Evolutionary conservation across 1,140 invertebrate genomes (phyloP).

Genomic region (Drosophila sucinea): DNA sequence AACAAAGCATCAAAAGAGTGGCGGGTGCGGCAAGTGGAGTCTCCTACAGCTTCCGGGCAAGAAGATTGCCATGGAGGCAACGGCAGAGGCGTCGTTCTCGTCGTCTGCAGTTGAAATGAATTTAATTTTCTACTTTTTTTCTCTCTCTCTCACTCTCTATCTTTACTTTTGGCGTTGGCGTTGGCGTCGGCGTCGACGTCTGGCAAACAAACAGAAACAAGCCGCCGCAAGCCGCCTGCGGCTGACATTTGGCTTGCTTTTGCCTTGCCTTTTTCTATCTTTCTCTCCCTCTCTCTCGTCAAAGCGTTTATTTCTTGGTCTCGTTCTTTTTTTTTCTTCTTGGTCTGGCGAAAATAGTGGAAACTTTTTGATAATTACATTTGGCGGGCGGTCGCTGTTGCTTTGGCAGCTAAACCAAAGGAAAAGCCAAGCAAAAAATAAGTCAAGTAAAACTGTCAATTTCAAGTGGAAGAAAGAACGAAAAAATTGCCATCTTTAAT

Average conservation of each 20-base stretch:
- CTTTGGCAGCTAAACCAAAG: slow-evolving; percentile 55
- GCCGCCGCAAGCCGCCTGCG: slow-evolving; percentile 51
- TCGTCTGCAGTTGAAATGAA: slow-evolving; percentile 76
- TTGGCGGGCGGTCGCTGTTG: slow-evolving; percentile 57
- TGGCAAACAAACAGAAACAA: slow-evolving; percentile 58
- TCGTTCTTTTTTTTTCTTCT: slow-evolving; percentile 16
- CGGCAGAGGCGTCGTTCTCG: slow-evolving; percentile 14
- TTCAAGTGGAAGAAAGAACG: slow-evolving; percentile 42
- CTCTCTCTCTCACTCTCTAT: slow-evolving; percentile 38
- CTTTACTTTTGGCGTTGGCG: slow-evolving; percentile 21
- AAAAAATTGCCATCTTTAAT: slow-evolving; percentile 2
- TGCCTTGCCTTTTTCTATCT: slow-evolving; percentile 25
- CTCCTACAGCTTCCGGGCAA: slow-evolving; percentile 23
- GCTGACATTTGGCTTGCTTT: slow-evolving; percentile 52
- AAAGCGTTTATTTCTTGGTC: background rate
- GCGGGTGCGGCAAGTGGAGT: background rate
- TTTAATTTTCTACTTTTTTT: slow-evolving; percentile 76
- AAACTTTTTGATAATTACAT: slow-evolving; percentile 80
- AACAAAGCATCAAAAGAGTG: slow-evolving; percentile 31
- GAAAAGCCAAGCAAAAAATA: slow-evolving; percentile 20
- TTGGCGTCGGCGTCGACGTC: slow-evolving; percentile 12
- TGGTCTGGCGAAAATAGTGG: slow-evolving; percentile 57
- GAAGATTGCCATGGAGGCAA: slow-evolving; percentile 47
- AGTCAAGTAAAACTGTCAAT: slow-evolving; percentile 42
- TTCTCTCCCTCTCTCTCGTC: background rate